Conservation (phyloP, 2,113 vertebrate species). For the Chloroceryle aenea region DNA sequence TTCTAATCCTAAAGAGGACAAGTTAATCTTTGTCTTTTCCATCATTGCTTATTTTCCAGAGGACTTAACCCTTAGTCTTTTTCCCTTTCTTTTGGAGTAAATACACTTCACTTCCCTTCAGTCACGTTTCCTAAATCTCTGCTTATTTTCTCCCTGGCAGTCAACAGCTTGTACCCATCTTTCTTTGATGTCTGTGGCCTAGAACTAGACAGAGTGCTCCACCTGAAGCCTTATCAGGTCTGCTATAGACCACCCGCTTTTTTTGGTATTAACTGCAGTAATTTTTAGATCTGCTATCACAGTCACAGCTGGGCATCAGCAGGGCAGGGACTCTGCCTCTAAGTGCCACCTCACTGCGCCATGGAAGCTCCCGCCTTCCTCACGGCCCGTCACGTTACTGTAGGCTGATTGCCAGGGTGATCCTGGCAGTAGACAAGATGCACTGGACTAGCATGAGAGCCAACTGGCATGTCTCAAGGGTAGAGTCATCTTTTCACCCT, state of each 20-base stretch:
- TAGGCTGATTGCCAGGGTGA: neutral
- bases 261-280: accelerated
- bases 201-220: neutral
- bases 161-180: neutral
- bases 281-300: neutral
- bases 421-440: neutral
- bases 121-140: neutral
- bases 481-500: neutral
- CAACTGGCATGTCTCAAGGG: accelerated
- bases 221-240: neutral
- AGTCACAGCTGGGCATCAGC: neutral
- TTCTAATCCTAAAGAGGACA: neutral
- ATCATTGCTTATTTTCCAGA: neutral
- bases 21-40: neutral
- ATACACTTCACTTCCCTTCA: neutral
- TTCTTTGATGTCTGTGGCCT: neutral
- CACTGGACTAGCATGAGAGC: neutral
- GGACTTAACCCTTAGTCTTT: neutral
- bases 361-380: accelerated
- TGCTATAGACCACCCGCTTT: neutral
- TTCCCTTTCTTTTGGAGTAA: neutral
- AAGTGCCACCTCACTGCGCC: accelerated
- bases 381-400: neutral
- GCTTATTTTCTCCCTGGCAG: neutral
- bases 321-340: neutral